These are phyloP conservation scores for Megathymus violae DNA, from an alignment of 1,140 invertebrate genomes.

Conservation along the genomic window DNA sequence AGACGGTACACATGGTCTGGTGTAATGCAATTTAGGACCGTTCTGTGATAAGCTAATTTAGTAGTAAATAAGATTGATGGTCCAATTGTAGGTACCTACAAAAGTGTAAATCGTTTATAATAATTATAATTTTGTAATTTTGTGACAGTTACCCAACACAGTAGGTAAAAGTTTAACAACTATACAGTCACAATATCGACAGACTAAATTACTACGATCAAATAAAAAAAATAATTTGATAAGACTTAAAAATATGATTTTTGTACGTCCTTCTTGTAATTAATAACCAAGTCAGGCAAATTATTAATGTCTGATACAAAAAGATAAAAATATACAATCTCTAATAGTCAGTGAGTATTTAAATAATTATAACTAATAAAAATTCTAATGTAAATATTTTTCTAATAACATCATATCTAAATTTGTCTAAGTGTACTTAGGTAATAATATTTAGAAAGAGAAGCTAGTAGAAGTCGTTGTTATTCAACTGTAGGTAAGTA, in stretches of 20 bases:
- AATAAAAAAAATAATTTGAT: not conserved
- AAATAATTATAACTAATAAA: conserved; percentile 22
- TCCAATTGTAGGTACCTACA: too few species aligned
- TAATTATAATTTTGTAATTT: not conserved
- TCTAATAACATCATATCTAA: conserved; percentile 21
- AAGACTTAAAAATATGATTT: conserved; percentile 11
- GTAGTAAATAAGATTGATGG: too few species aligned
- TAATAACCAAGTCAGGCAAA: conserved; percentile 13
- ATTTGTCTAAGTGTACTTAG: conserved; percentile 16
- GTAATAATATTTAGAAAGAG: conserved; percentile 13
- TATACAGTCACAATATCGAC: not conserved
- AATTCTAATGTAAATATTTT: conserved; percentile 23
- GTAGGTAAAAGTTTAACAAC: conserved; percentile 5
- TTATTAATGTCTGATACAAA: conserved; percentile 11
- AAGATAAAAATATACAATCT: conserved; percentile 16
- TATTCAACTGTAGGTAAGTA: conserved; percentile 6
- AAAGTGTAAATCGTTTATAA: too few species aligned
- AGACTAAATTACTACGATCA: not conserved
- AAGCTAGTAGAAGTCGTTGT: conserved; percentile 24
- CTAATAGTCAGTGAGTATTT: conserved; percentile 23
- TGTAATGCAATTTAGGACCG: too few species aligned
- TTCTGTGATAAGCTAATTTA: too few species aligned
- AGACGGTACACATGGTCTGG: too few species aligned
- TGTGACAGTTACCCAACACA: not conserved
- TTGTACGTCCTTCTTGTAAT: conserved; percentile 20